Base-by-base conservation (phyloP, 1,140 invertebrate genomes). In the Zeugodacus cucurbitae region DNA sequence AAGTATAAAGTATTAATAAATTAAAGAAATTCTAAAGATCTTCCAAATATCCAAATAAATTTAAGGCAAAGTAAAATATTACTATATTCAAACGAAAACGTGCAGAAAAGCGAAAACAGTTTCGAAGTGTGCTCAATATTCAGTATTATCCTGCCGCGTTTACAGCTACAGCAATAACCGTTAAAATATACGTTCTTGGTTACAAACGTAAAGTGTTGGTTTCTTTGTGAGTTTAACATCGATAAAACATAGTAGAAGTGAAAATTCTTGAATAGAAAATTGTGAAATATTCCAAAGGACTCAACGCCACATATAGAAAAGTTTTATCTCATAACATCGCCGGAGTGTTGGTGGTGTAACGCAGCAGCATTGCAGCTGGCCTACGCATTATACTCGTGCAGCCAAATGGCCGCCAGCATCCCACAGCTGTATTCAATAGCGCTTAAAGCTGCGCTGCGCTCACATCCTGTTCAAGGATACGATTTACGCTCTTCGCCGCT, bases 391-490 rank as follows among this genome's bases (percentile, higher is more conserved):
- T n/a, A 14, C 37, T 29, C 6, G 17, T 82, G 74, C 41, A 82
- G 70, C 70, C 34, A 74, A 37, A 41, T 41, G 70, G 34, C 70
- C 17, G 34, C 32, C 70, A 74, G 74, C 74, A 82, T 82, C 74
- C 22, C 74, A 82, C 74, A 48, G 37, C 41, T 82, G 74, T 20
- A 32, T 70, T 10, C 20, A 54, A 54, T 54, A 7, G 11, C n/a
- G 11, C n/a, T 37, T 17, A 74, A 37, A 74, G 67, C 67, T 37
- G 34, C 58, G 58, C 58, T 62, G 48, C 62, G 11, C 67, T 54
- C 37, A n/a, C 74, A 82, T 82, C 74, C 74, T 82, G 74, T 82
- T 82, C 74, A 82, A 82, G 74, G 74, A 82, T 82, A 82, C 44
- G 2, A 41, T 4, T 7, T 48, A 34, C 34, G 74, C 74, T 82